Evolutionary conservation across 2,888 invertebrate genomes (phyloP).

Genomic region (Bombylius discolor): DNA sequence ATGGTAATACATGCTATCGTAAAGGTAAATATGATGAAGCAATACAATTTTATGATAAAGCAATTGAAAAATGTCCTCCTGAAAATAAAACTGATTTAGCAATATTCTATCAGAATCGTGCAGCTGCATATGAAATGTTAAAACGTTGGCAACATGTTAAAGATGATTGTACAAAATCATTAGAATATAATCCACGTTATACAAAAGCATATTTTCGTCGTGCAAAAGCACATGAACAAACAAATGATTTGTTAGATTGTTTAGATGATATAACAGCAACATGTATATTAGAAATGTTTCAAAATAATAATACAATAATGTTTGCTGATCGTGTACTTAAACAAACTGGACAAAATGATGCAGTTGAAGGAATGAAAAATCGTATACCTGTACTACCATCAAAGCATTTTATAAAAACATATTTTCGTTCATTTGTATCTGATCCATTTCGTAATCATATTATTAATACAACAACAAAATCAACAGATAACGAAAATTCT

Average conservation of each 20-base stretch:
- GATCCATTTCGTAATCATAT: constrained; percentile 60
- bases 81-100: constrained; percentile 63
- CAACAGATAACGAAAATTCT: not conserved
- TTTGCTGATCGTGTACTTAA: constrained; percentile 83
- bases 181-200: constrained; percentile 73
- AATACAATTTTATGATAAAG: constrained; percentile 76
- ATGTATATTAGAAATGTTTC: constrained; percentile 80
- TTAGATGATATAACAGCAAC: constrained; percentile 88
- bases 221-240: constrained; percentile 69
- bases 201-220: constrained; percentile 76
- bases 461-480: constrained; percentile 20
- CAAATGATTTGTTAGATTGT: constrained; percentile 63
- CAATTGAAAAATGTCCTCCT: constrained; percentile 77
- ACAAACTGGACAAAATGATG: constrained; percentile 51
- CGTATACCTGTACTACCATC: constrained; percentile 69
- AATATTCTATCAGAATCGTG: constrained; percentile 90
- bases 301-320: constrained; percentile 63
- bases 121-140: constrained; percentile 86
- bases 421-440: constrained; percentile 74
- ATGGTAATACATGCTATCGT: constrained; percentile 79
- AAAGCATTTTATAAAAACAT: constrained; percentile 71
- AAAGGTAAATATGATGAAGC: constrained; percentile 84
- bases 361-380: constrained; percentile 56
- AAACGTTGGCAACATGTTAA: constrained; percentile 74
- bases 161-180: constrained; percentile 73